phyloP scores from a whole-genome alignment of 1,140 invertebrate species.

The Popillia japonica region DNA sequence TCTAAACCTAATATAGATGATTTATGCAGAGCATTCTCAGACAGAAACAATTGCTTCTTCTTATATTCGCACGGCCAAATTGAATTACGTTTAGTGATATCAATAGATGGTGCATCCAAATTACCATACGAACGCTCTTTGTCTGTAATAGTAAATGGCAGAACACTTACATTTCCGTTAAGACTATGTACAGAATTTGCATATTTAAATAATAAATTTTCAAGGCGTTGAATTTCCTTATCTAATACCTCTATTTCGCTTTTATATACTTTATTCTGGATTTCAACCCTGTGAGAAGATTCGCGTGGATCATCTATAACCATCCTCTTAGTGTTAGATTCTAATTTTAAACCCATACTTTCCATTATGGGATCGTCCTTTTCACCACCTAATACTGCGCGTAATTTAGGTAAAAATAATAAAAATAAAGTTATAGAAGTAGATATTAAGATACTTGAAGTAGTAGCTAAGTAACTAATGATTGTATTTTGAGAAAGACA shows the following conservation, averaged over 20 bases:
- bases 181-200: background rate
- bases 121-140: background rate
- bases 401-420: conserved; percentile 86
- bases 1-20: background rate
- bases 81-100: background rate
- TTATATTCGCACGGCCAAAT: background rate
- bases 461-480: conserved; percentile 83
- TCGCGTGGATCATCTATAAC: conserved; percentile 78
- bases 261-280: conserved; percentile 89
- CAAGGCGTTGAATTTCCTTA: conserved; percentile 79
- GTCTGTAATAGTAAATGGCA: conserved; percentile 3
- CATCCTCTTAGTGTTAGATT: conserved; percentile 85
- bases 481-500: conserved; percentile 86
- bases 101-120: background rate
- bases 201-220: conserved; percentile 57
- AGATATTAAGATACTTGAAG: conserved; percentile 82
- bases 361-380: conserved; percentile 82
- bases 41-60: conserved; percentile 4
- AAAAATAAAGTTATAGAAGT: conserved; percentile 87
- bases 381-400: conserved; percentile 63
- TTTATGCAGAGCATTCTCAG: conserved; percentile 11
- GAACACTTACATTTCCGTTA: background rate
- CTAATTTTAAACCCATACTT: conserved; percentile 86
- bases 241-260: conserved; percentile 83
- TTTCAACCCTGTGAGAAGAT: conserved; percentile 84